Evolutionary conservation across 2,797 vertebrate species (phyloP).

Genomic region (Notolabrus celidotus): DNA sequence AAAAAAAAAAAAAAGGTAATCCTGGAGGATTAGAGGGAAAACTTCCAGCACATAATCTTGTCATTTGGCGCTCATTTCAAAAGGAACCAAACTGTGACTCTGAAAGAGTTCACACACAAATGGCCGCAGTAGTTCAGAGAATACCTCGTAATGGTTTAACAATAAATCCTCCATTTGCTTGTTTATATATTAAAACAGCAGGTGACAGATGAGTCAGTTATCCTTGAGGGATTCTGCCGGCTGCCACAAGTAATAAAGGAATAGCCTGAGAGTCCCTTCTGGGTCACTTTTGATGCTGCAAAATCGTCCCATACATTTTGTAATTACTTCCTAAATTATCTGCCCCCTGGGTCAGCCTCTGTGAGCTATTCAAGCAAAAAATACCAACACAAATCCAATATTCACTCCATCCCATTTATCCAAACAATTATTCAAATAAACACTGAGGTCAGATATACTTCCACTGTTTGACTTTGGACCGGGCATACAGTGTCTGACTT

Average conservation of each 20-base stretch:
- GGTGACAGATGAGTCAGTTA: constrained; percentile 17
- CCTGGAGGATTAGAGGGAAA: constrained; percentile 69
- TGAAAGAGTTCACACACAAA: background rate
- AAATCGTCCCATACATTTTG: constrained; percentile 20
- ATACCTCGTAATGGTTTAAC: background rate
- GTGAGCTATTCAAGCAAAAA: constrained; percentile 7
- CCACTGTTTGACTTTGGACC: no score
- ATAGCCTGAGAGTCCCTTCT: constrained; percentile 39
- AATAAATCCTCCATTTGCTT: background rate
- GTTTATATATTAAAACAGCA: constrained; percentile 6
- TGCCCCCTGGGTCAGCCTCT: constrained; percentile 14
- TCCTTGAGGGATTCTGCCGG: constrained; percentile 37
- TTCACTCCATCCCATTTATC: background rate
- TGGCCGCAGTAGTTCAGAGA: background rate
- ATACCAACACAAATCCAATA: background rate
- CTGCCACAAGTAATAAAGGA: constrained; percentile 63
- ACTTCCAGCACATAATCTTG: constrained; percentile 65
- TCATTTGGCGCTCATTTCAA: constrained; percentile 64
- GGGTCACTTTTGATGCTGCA: constrained; percentile 33
- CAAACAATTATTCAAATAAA: constrained; percentile 3
- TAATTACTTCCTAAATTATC: constrained; percentile 52
- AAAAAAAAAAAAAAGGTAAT: constrained; percentile 52
- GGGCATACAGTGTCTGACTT: no score
- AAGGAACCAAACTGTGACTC: constrained; percentile 22
- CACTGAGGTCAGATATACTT: background rate